Evolutionary conservation across 2,888 invertebrate species (phyloP).

Genomic region (Dynastes tityus): DNA sequence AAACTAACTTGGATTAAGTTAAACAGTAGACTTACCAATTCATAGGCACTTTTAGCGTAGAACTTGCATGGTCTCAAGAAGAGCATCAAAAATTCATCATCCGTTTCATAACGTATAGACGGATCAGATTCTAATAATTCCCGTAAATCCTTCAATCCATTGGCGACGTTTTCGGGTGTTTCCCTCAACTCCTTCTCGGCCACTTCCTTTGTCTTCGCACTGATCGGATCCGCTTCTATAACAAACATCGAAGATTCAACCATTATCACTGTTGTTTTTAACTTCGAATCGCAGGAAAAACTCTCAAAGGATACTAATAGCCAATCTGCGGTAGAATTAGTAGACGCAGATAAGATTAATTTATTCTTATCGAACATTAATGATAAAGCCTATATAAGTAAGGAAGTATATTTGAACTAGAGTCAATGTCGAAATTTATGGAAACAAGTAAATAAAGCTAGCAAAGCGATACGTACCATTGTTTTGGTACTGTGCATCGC

Average conservation of each 20-base stretch:
- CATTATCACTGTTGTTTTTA: background rate
- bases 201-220: conserved; percentile 74
- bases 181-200: conserved; percentile 80
- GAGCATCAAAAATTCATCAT: conserved; percentile 83
- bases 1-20: too few species aligned
- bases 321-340: background rate
- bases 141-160: conserved; percentile 76
- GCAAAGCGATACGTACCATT: too few species aligned
- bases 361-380: background rate
- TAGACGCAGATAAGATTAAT: conserved; percentile 9
- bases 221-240: conserved; percentile 72
- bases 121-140: conserved; percentile 78
- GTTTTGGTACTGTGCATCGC: too few species aligned
- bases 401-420: background rate
- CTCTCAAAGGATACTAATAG: background rate
- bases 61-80: conserved; percentile 88
- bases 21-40: conserved; percentile 76
- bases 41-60: conserved; percentile 86
- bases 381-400: background rate
- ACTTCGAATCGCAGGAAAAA: background rate
- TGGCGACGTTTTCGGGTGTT: conserved; percentile 79
- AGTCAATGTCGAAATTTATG: background rate
- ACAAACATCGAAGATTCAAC: conserved; percentile 69
- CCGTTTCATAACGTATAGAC: conserved; percentile 79
- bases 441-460: background rate